Conservation (phyloP, 2,888 invertebrate genomes). For the Lasiommata megera region DNA sequence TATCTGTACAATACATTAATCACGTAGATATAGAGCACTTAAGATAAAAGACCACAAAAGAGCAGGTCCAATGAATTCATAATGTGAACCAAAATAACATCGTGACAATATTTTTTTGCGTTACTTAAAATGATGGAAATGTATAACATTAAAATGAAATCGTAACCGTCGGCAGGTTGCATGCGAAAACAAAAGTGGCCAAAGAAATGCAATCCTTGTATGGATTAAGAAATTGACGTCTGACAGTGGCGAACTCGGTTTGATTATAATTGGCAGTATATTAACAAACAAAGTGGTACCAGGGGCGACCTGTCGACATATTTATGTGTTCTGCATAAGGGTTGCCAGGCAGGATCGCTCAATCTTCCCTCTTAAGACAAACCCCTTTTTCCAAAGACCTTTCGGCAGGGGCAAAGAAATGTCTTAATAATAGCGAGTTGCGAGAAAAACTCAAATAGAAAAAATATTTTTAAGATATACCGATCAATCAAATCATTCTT, state of each 20-base stretch:
- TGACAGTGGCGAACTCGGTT: slow-evolving; percentile 61
- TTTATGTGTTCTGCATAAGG: slow-evolving; percentile 53
- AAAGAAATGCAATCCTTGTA: slow-evolving; percentile 53
- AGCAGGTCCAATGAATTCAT: not conserved
- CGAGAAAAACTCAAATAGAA: too few relatives aligned
- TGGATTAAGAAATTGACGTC: slow-evolving; percentile 69
- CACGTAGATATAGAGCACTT: not conserved
- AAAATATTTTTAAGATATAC: too few relatives aligned
- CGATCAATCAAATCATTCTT: too few relatives aligned
- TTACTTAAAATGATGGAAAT: not conserved
- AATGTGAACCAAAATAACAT: not conserved
- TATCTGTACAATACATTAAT: not conserved
- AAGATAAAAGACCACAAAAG: not conserved
- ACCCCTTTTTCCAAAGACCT: too few relatives aligned
- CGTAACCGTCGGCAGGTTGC: slow-evolving; percentile 23
- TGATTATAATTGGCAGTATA: slow-evolving; percentile 66
- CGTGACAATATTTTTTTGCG: not conserved
- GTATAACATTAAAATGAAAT: slow-evolving; percentile 25
- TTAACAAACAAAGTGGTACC: slow-evolving; percentile 75
- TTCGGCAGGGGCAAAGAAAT: too few relatives aligned
- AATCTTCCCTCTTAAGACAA: too few relatives aligned
- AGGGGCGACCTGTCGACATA: slow-evolving; percentile 70
- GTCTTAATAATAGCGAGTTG: too few relatives aligned
- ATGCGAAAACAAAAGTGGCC: slow-evolving; percentile 35
- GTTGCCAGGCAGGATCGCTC: not conserved